A percentile compares a stretch with the other conserved stretches of the same genome.
phyloP scores from a whole-genome alignment of 2,888 invertebrate species.

The Nemotelus pantherinus region DNA sequence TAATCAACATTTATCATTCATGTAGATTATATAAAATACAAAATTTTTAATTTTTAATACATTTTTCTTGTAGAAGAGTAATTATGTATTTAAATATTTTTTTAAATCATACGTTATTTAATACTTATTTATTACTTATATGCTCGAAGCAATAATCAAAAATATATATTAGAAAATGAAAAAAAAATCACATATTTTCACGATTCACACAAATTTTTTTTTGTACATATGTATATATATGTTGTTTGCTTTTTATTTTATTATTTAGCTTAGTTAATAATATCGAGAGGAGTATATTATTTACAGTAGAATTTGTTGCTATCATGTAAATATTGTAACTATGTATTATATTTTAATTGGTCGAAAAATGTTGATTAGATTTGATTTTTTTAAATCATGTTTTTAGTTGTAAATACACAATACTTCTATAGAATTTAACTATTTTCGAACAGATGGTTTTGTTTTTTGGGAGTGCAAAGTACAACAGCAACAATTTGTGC shows the following conservation, averaged over 20 bases:
- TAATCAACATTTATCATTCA: too few relatives aligned
- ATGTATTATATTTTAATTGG: conserved; percentile 31
- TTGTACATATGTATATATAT: background rate
- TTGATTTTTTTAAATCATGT: conserved; percentile 11
- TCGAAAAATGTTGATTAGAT: conserved; percentile 39
- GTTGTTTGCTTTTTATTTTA: background rate
- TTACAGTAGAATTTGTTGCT: conserved; percentile 24
- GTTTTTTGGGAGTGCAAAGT: too few relatives aligned
- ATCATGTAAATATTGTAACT: conserved; percentile 16
- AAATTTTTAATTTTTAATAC: too few relatives aligned
- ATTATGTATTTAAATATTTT: too few relatives aligned
- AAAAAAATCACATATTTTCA: background rate
- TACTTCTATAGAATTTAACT: background rate
- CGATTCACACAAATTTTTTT: background rate
- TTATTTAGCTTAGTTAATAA: background rate
- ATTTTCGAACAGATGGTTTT: background rate
- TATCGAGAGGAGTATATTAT: conserved; percentile 32
- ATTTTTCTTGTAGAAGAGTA: too few relatives aligned
- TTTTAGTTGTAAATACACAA: conserved; percentile 3
- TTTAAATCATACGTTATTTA: too few relatives aligned
- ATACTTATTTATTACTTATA: background rate
- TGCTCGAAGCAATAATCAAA: conserved; percentile 10
- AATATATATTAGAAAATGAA: conserved; percentile 10
- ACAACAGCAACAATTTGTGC: too few relatives aligned
- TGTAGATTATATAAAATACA: too few relatives aligned